Percentiles rank a stretch among this genome's conserved stretches.
Conservation (phyloP, 2,113 vertebrate species). For the Equus przewalskii region DNA sequence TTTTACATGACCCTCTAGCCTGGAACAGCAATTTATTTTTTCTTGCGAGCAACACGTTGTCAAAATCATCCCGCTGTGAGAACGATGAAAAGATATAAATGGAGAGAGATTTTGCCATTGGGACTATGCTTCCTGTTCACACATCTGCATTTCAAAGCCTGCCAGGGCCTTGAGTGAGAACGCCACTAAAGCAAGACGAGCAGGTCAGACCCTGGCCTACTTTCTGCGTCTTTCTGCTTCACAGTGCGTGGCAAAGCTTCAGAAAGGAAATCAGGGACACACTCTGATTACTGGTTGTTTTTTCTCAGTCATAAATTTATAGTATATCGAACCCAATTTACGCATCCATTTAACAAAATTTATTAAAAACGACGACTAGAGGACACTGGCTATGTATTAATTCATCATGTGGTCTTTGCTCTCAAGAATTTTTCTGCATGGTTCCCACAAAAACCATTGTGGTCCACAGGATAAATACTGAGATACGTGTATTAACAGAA, state of each 20-base stretch:
- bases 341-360: not conserved
- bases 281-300: not conserved
- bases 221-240: slow-evolving; percentile 50
- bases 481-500: not conserved
- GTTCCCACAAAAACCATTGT: not conserved
- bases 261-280: slow-evolving; percentile 1
- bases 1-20: not conserved
- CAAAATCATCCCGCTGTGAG: slow-evolving; percentile 55
- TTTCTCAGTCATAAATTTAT: not conserved
- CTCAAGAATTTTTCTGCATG: not conserved
- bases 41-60: not conserved
- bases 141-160: slow-evolving; percentile 65
- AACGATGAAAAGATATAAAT: slow-evolving; percentile 49
- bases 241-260: not conserved
- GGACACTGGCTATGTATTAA: not conserved
- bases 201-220: slow-evolving; percentile 59
- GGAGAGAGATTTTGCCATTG: slow-evolving; percentile 9
- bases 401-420: not conserved
- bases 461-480: not conserved
- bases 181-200: slow-evolving; percentile 37
- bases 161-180: slow-evolving; percentile 35
- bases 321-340: not conserved
- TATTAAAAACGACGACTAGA: not conserved
- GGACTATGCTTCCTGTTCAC: not conserved
- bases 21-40: slow-evolving; percentile 23